phyloP scores from a whole-genome alignment of 2,888 invertebrate genomes.

The Epistrophella euchroma region DNA sequence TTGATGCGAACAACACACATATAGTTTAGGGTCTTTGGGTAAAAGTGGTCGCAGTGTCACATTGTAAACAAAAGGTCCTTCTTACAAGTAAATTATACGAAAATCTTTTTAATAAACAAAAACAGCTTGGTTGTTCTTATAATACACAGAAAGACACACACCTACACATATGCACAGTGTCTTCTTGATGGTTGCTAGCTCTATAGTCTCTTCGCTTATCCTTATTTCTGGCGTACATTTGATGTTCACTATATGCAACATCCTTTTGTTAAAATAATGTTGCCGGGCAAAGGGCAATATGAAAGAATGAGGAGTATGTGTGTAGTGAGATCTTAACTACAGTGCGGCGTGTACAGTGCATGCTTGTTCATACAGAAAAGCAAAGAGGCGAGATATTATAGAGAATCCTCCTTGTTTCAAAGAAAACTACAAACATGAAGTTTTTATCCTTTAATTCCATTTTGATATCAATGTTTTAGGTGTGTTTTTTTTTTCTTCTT shows the following conservation, averaged over 20 bases:
- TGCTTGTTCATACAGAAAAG: background rate
- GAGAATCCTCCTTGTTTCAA: conserved; percentile 31
- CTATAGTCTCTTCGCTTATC: background rate
- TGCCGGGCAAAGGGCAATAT: conserved; percentile 11
- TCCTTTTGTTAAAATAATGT: conserved; percentile 55
- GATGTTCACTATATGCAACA: background rate
- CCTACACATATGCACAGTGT: conserved; percentile 12
- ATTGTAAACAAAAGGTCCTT: conserved; percentile 64
- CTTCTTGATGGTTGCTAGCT: background rate
- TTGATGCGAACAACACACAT: conserved; percentile 4
- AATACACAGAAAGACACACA: background rate
- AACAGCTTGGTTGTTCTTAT: conserved; percentile 45
- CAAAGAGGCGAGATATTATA: conserved; percentile 9
- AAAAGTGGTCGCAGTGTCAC: conserved; percentile 59
- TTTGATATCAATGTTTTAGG: conserved; percentile 63
- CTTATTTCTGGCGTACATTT: conserved; percentile 6
- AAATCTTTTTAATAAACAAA: conserved; percentile 74
- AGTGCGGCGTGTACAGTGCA: background rate
- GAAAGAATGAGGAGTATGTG: background rate
- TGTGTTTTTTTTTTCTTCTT: background rate
- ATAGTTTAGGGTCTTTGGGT: conserved; percentile 2
- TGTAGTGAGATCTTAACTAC: background rate
- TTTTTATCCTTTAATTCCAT: conserved; percentile 74
- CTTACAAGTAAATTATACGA: conserved; percentile 68
- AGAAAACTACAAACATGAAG: conserved; percentile 66